Conservation (phyloP, 2,888 invertebrate species). For the Ophion obscuratus region DNA sequence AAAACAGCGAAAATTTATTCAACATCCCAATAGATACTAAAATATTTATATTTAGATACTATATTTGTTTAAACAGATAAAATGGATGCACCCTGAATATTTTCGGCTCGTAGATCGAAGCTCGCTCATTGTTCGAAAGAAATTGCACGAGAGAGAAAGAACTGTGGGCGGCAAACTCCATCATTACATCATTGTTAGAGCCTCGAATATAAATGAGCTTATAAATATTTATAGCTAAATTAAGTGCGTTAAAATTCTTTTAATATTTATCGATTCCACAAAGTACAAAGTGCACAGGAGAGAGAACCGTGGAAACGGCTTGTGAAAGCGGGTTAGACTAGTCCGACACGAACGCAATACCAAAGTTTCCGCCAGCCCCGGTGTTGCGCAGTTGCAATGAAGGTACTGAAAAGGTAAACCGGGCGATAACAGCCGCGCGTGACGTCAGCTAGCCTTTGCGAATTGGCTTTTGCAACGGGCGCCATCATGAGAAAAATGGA, state of each 20-base stretch:
- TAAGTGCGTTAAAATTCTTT: conserved; percentile 60
- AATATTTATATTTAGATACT: background rate
- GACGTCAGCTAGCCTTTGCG: conserved; percentile 22
- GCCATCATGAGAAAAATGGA: background rate
- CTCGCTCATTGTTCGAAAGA: background rate
- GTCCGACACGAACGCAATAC: conserved; percentile 46
- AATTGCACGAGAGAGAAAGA: conserved; percentile 5
- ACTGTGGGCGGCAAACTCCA: conserved; percentile 43
- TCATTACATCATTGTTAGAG: conserved; percentile 60
- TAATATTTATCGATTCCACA: conserved; percentile 61
- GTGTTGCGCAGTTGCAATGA: conserved; percentile 10
- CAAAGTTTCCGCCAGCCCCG: conserved; percentile 42
- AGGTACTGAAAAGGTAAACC: conserved; percentile 26
- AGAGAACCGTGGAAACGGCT: conserved; percentile 37
- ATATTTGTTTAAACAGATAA: background rate
- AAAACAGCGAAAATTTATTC: too few relatives aligned
- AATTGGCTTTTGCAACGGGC: conserved; percentile 31
- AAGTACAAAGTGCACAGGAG: conserved; percentile 42
- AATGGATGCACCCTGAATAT: background rate
- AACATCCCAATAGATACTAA: background rate
- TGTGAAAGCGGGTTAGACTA: conserved; percentile 45
- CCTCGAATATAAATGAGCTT: conserved; percentile 62
- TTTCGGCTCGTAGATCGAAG: background rate
- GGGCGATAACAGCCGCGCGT: conserved; percentile 13
- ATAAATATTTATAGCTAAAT: conserved; percentile 62